Percentiles rank a stretch among this genome's conserved stretches.
phyloP scores from a whole-genome alignment of 1,140 invertebrate genomes.

The Psix sp. region DNA sequence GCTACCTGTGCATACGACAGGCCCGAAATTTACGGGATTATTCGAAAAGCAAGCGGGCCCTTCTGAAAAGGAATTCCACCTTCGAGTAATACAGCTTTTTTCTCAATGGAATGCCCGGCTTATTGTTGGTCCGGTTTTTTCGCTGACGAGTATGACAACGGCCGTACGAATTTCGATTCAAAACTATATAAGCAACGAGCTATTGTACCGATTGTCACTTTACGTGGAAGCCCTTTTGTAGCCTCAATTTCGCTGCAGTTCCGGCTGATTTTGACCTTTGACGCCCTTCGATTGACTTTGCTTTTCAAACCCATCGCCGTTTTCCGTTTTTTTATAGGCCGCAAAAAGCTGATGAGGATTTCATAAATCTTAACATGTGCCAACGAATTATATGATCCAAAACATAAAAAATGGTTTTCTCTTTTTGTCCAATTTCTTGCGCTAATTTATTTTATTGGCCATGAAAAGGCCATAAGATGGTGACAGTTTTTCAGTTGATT shows the following conservation, averaged over 20 bases:
- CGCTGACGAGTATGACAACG: slow-evolving; percentile 30
- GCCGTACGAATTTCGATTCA: slow-evolving; percentile 26
- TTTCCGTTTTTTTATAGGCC: not conserved
- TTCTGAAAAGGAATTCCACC: slow-evolving; percentile 45
- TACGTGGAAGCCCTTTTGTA: slow-evolving; percentile 16
- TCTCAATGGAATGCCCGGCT: slow-evolving; percentile 41
- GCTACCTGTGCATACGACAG: slow-evolving; percentile 23
- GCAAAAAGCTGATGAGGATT: not conserved
- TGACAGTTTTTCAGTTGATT: too few relatives aligned
- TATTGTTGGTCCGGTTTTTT: slow-evolving; percentile 33
- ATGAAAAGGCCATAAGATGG: too few relatives aligned
- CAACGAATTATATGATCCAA: too few relatives aligned
- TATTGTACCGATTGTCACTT: slow-evolving; percentile 30
- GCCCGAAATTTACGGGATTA: slow-evolving; percentile 42
- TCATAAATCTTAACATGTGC: too few relatives aligned
- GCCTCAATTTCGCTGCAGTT: slow-evolving; percentile 8
- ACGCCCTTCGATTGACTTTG: not conserved
- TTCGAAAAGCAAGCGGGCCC: slow-evolving; percentile 15
- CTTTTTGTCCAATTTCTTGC: too few relatives aligned
- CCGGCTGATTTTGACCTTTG: slow-evolving; percentile 12
- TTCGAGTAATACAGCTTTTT: slow-evolving; percentile 45
- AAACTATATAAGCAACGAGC: not conserved
- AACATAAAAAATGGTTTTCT: too few relatives aligned
- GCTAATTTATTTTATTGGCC: too few relatives aligned
- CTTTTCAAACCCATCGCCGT: not conserved